Evolutionary conservation across 2,113 vertebrate genomes (phyloP).

Genomic region (Melierax canorus): DNA sequence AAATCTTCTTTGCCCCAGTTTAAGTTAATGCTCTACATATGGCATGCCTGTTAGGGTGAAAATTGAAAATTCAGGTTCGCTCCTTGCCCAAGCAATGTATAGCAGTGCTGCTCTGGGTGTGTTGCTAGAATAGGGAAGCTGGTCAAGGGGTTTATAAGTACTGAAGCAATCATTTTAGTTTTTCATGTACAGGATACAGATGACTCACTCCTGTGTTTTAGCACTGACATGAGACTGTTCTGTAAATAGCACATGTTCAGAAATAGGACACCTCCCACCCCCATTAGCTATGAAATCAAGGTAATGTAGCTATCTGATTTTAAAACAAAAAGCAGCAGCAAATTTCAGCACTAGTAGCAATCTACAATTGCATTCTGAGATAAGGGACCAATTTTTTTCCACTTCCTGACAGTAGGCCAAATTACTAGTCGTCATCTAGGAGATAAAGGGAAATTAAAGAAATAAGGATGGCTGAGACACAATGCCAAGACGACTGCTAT

Average conservation of each 20-base stretch:
- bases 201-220: slow-evolving; percentile 39
- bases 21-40: slow-evolving; percentile 56
- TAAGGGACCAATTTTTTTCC: background rate
- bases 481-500: background rate
- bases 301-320: background rate
- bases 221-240: slow-evolving; percentile 44
- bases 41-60: slow-evolving; percentile 1
- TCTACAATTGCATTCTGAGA: background rate
- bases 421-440: background rate
- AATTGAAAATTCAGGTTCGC: background rate
- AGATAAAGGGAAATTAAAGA: background rate
- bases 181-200: background rate
- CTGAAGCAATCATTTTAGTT: background rate
- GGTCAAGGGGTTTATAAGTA: background rate
- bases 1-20: slow-evolving; percentile 56
- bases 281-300: slow-evolving; percentile 42
- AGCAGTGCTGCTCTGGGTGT: background rate
- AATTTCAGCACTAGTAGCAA: background rate
- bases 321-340: slow-evolving; percentile 9
- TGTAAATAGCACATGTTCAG: slow-evolving; percentile 46
- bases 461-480: background rate
- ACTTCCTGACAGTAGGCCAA: background rate
- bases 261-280: slow-evolving; percentile 50
- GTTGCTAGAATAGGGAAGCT: background rate
- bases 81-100: background rate